A percentile compares a stretch with the other conserved stretches of the same genome.
Conservation (phyloP, 2,888 invertebrate species). For the Synanthedon tipuliformis region DNA sequence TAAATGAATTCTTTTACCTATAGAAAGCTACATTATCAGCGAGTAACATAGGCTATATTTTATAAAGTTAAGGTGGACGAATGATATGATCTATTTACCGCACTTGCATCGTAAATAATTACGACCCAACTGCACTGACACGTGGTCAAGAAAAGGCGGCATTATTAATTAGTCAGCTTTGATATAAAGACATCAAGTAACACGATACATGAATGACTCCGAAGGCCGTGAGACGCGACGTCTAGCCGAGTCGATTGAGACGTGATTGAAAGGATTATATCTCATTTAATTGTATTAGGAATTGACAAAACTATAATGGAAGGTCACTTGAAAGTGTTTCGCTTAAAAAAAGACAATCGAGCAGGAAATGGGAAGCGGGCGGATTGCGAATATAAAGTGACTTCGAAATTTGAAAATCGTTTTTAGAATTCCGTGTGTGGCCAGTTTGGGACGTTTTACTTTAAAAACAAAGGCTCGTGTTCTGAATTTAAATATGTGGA, state of each 20-base stretch:
- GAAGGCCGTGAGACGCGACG: constrained; percentile 24
- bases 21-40: too few species aligned
- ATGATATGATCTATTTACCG: too few species aligned
- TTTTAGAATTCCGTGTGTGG: constrained; percentile 8
- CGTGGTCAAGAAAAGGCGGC: not conserved
- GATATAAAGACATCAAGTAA: constrained; percentile 24
- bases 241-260: constrained; percentile 20
- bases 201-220: constrained; percentile 22
- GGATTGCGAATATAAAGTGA: constrained; percentile 11
- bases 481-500: not conserved
- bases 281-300: constrained; percentile 4
- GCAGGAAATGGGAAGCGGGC: constrained; percentile 14
- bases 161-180: not conserved
- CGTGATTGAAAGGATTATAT: constrained; percentile 22
- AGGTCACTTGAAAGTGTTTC: not conserved
- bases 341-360: not conserved
- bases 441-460: not conserved
- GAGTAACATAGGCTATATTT: too few species aligned
- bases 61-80: too few species aligned
- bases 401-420: constrained; percentile 15
- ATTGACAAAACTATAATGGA: not conserved
- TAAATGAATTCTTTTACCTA: too few species aligned
- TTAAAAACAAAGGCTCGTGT: constrained; percentile 3
- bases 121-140: constrained; percentile 1
- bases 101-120: too few species aligned